Evolutionary conservation across 2,113 vertebrate species (phyloP).

Genomic region (Macrotus californicus): DNA sequence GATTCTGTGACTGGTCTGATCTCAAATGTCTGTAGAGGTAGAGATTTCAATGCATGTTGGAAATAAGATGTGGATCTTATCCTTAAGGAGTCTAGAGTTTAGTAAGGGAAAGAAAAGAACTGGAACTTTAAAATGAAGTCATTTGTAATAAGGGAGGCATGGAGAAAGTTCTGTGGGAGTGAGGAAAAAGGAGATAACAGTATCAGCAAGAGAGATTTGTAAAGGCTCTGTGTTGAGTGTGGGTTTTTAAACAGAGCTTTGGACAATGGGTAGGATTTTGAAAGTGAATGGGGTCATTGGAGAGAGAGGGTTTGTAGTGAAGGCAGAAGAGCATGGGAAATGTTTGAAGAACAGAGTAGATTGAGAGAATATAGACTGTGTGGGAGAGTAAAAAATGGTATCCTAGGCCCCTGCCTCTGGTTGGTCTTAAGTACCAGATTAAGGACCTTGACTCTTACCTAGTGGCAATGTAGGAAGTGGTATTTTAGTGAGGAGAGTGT

Average conservation of each 20-base stretch:
- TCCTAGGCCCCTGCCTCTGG: background rate
- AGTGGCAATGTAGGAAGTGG: background rate
- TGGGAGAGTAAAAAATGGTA: background rate
- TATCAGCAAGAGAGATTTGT: background rate
- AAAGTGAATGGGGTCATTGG: background rate
- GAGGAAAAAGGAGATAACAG: background rate
- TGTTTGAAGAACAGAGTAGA: background rate
- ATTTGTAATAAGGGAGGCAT: background rate
- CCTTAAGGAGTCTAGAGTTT: conserved; percentile 22
- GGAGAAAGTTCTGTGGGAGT: background rate
- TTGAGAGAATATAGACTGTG: background rate
- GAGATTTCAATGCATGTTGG: conserved; percentile 13
- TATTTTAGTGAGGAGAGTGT: background rate
- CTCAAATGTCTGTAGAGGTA: conserved; percentile 19
- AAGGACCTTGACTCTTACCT: background rate
- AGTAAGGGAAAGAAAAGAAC: background rate
- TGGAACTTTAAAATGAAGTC: conserved; percentile 26
- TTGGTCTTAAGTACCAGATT: background rate
- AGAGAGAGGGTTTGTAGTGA: background rate
- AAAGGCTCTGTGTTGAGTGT: background rate
- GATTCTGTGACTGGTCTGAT: conserved; percentile 33
- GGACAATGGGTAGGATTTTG: background rate
- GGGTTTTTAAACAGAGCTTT: background rate
- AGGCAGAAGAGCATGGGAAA: background rate
- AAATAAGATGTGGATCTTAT: conserved; percentile 39